Base-by-base conservation (phyloP, 64 coral and sea anemone species). In the Pocillopora damicornis region DNA sequence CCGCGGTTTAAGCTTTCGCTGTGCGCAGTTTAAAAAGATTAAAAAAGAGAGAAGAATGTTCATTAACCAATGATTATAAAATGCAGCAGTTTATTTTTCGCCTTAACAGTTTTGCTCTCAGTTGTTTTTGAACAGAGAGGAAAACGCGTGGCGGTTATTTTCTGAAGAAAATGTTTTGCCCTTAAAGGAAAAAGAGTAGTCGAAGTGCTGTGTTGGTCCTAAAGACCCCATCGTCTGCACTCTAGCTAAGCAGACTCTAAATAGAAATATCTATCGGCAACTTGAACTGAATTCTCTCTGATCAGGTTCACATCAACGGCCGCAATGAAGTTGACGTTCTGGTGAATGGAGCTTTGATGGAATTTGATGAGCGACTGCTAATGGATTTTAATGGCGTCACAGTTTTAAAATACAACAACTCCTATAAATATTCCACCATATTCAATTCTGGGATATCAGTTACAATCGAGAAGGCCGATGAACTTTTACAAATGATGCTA, bases 361-460 rank as follows among this genome's bases (percentile, higher is more conserved):
- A 91, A 66, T 87, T 87, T 59, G 34, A 86, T 30, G 82, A 87
- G 35, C 66, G 87, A 63, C 34, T 79, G 22, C 77, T 74, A 59
- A 45, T 79, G 16, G 82, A 87, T 59, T 79, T 91, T 37, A 57
- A 78, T 9, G 86, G 86, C 11, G 74, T 79, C 14, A 63, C 30
- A 2, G 51, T 91, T n/a, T 76, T 87, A 73, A 91, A 91, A 37
- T 76, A 86, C 17, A 35, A 45, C 26, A 78, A 87, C 42, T 79
- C 56, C 13, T 45, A 81, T 37, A 91, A 91, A 60, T 91, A 86
- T 64, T 86, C 82, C 59, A 74, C 38, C 22, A 86, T 78, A 18
- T 91, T 91, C 37, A 23, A 68, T 14, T 86, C 80, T 57, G 89
- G 89, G 17, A 87, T 91, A 78, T 84, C 90, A 38, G 90, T 91